Evolutionary conservation across 2,797 vertebrate genomes (phyloP).

Genomic region (Petrocephalus sullivani): DNA sequence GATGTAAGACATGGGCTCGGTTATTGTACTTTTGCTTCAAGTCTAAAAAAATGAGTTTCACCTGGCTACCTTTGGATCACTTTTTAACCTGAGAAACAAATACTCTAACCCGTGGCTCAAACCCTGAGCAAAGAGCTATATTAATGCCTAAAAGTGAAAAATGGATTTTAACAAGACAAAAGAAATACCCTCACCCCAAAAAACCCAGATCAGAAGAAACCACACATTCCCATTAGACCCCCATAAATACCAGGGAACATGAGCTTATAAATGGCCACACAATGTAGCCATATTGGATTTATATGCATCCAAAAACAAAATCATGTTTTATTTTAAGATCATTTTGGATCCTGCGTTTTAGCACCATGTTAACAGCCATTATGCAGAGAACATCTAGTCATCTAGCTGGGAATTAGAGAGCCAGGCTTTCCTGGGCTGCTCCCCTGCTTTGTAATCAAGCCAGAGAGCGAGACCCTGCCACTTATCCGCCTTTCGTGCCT

Average conservation of each 20-base stretch:
- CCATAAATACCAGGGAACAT: neutral
- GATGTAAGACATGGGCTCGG: neutral
- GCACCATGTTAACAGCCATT: conserved; percentile 25
- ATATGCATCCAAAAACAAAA: neutral
- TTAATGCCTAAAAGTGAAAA: neutral
- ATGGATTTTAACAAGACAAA: neutral
- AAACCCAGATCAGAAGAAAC: neutral
- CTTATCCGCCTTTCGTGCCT: conserved; percentile 38
- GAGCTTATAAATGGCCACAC: neutral
- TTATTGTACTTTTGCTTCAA: neutral
- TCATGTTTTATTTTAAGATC: neutral
- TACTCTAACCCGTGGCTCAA: neutral
- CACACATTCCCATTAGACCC: neutral
- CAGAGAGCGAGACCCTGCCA: conserved; percentile 18
- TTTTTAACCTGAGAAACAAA: neutral
- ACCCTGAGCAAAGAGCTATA: neutral
- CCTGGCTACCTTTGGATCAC: conserved; percentile 22
- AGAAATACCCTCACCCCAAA: neutral
- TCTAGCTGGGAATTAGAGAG: conserved; percentile 56
- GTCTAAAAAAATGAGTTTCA: conserved; percentile 25
- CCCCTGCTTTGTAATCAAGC: conserved; percentile 53
- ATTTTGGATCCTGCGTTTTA: neutral
- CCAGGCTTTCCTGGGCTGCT: conserved; percentile 47
- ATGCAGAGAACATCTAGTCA: conserved; percentile 64
- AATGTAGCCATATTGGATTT: neutral